These are phyloP conservation scores for Hippocampus zosterae DNA, from an alignment of 2,113 vertebrate species.

Conservation along the genomic window DNA sequence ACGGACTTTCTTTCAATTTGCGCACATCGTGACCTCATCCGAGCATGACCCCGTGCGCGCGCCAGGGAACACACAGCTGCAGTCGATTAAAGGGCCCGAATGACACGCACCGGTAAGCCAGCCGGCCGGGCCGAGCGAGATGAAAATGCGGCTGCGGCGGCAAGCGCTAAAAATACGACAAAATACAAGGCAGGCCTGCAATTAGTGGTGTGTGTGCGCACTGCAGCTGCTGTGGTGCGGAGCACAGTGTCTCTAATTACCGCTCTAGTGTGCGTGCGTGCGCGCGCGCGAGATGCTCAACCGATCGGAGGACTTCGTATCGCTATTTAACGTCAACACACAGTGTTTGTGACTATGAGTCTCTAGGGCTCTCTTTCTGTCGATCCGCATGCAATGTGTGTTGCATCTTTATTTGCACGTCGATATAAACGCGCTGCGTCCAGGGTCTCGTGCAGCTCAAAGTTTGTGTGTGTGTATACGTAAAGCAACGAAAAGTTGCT, in stretches of 20 bases:
- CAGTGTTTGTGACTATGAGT: slow-evolving; percentile 6
- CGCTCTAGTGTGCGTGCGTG: slow-evolving; percentile 19
- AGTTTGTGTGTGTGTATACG: not conserved
- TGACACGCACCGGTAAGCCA: slow-evolving; percentile 41
- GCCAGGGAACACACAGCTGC: slow-evolving; percentile 63
- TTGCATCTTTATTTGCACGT: not conserved
- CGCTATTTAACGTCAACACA: slow-evolving; percentile 21
- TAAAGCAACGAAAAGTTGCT: not conserved
- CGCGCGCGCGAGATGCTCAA: slow-evolving; percentile 13
- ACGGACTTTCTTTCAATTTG: not conserved
- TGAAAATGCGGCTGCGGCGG: slow-evolving; percentile 70
- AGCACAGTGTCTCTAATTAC: slow-evolving; percentile 74
- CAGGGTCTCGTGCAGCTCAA: no score
- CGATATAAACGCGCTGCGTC: no score
- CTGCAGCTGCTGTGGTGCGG: slow-evolving; percentile 67
- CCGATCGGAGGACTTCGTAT: slow-evolving; percentile 23
- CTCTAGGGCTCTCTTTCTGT: not conserved
- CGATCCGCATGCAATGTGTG: not conserved
- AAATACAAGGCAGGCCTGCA: slow-evolving; percentile 63
- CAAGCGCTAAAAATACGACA: slow-evolving; percentile 67
- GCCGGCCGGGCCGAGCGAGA: slow-evolving; percentile 46
- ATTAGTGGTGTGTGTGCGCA: slow-evolving; percentile 74
- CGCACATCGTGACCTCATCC: not conserved
- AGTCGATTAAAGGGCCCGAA: slow-evolving; percentile 71
- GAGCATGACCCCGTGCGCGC: slow-evolving; percentile 26